Base-by-base conservation (phyloP, 2,113 vertebrate species). In the Lepisosteus osseus region DNA sequence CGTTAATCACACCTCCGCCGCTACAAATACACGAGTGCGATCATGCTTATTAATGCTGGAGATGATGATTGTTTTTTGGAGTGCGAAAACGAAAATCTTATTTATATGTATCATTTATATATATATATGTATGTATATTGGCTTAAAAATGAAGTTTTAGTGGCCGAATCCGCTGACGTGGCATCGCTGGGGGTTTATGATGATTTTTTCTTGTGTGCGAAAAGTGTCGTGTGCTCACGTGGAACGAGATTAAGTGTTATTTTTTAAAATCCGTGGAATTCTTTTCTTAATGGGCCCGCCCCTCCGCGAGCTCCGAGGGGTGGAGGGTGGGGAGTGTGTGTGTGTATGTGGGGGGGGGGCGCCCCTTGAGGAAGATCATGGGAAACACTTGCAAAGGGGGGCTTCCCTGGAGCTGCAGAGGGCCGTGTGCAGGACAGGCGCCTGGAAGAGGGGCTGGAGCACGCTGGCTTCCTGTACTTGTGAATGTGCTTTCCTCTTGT, bases 31-130 rank as follows among this genome's bases (percentile, higher is more conserved):
- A 29, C 29, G 29, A 29, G 29, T 29, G 29, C 29, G 29, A 29
- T 76, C 67, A 57, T 83, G 70, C 80, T 77, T 51, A 5, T 51
- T 2, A 51, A 51, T 6, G 55, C 64, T 61, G 54, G 65, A 72
- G 65, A 71, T n/a, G 61, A 59, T 61, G 55, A 61, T 66, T 59
- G 41, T 69, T 63, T 42, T 65, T 71, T 15, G 29, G 14, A 12
- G 51, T n/a, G 0, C 15, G 12, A 63, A 71, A 29, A 71, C 8
- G 13, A 45, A 3, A 54, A 43, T 14, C 13, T 61, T 55, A 61
- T 67, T 61, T 67, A 54, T 62, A 51, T 3, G 51, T 75, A 62
- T 67, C 70, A 51, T 51, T 67, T 67, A 54, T 62, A 51, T 3
- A 62, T 75, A 62, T 67, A 75, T 70, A 75, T 59, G 13, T 59